Base-by-base conservation (phyloP, 2,797 vertebrate genomes). In the Alauda arvensis region DNA sequence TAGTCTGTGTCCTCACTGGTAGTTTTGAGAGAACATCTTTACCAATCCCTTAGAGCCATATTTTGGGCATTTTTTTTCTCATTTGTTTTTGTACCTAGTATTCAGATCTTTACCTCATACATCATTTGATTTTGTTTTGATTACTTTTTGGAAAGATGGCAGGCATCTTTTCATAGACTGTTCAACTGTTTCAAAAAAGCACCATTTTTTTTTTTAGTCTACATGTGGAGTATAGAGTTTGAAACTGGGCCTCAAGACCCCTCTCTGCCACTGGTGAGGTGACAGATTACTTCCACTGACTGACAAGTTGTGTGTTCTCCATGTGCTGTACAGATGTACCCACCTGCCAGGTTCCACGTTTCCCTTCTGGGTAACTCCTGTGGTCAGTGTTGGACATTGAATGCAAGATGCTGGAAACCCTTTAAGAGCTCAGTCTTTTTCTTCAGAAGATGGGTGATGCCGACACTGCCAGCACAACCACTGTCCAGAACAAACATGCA, bases 141-240 rank as follows among this genome's bases (percentile, higher is more conserved):
- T 80, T 66, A 45, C n/a, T 63, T 82, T 90, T 63, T 56, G 53
- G n/a, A 66, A 82, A 72, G 79, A 51, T 46, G 16, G n/a, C 68
- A 52, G 2, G 21, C 11, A 31, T 65, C 24, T 77, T 56, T 68
- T 24, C 7, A 1, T 39, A 67, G 55, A 26, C 18, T n/a, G 7
- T 31, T 55, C 29, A 15, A 42, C 40, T 37, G 20, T 20, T 62
- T 45, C 33, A 3, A 42, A 94, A 98, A 98, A 98, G 51, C 94
- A 99, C 16, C 97, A 98, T 4, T 56, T 57, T 51, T 77, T 51
- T 77, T 48, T 65, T 70, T 49, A 43, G 28, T 55, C 29, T 80
- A 2, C 14, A 4, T 34, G 17, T 25, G 7, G n/a, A 52, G 23
- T 52, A 23, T 15, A 19, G 67, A 46, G 6, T 81, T 85, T 77